Conservation (phyloP, 2,888 invertebrate genomes). For the Aphidoletes aphidimyza region DNA sequence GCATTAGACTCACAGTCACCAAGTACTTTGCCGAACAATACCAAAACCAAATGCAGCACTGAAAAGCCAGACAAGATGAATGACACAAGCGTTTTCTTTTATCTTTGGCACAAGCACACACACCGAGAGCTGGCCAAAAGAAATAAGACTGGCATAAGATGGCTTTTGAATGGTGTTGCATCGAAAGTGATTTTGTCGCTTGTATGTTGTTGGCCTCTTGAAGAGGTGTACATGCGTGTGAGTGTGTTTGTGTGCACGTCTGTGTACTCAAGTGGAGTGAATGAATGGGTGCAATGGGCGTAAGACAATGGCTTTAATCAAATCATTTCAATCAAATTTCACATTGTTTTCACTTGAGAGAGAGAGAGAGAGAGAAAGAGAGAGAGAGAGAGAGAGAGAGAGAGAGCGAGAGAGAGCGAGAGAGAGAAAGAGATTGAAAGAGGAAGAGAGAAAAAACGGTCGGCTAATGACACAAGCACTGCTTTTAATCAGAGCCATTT, state of each 20-base stretch:
- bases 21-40: conserved; percentile 25
- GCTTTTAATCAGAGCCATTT: conserved; percentile 29
- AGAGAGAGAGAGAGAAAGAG: neutral
- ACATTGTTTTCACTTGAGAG: neutral
- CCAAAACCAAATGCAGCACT: neutral
- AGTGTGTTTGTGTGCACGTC: neutral
- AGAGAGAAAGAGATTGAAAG: neutral
- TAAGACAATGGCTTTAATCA: conserved; percentile 34
- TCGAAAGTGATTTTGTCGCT: too few relatives aligned
- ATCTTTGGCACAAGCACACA: neutral
- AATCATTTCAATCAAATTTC: conserved; percentile 49
- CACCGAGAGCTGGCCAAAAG: too few relatives aligned
- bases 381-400: neutral
- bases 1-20: neutral
- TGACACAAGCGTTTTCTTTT: conserved; percentile 34
- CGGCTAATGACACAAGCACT: conserved; percentile 4
- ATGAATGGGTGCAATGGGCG: neutral
- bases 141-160: too few relatives aligned
- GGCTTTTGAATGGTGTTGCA: too few relatives aligned
- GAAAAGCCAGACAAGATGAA: conserved; percentile 24
- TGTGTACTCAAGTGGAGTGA: neutral
- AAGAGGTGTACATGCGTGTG: neutral
- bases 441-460: neutral
- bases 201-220: neutral
- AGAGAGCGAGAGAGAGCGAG: neutral